A percentile compares a stretch with the other conserved stretches of the same genome.
Conservation (phyloP, 2,888 invertebrate genomes). For the Apamea crenata region DNA sequence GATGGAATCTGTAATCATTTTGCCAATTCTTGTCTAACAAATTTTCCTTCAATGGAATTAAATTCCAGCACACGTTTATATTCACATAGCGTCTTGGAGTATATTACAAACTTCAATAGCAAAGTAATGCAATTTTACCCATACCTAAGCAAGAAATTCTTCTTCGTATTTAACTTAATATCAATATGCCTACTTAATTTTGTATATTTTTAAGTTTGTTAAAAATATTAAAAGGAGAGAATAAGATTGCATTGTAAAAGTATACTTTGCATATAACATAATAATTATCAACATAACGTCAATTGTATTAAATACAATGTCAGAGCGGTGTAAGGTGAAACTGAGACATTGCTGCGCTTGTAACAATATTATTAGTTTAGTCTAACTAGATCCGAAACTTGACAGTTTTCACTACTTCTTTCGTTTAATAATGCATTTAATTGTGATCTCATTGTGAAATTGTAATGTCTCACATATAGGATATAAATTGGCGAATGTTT, state of each 20-base stretch:
- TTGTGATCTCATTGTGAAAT: slow-evolving; percentile 85
- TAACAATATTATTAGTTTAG: slow-evolving; percentile 59
- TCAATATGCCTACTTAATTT: slow-evolving; percentile 66
- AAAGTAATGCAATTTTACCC: slow-evolving; percentile 55
- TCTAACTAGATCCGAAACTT: slow-evolving; percentile 63
- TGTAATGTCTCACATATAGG: slow-evolving; percentile 67
- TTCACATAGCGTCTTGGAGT: slow-evolving; percentile 53
- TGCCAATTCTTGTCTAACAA: slow-evolving; percentile 68
- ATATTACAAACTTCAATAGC: slow-evolving; percentile 51
- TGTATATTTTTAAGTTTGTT: slow-evolving; percentile 85
- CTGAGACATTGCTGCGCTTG: slow-evolving; percentile 76
- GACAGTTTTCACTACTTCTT: slow-evolving; percentile 69
- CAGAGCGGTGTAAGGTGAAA: slow-evolving; percentile 76
- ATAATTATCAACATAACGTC: slow-evolving; percentile 78
- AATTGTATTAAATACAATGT: slow-evolving; percentile 89
- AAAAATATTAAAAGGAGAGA: slow-evolving; percentile 87
- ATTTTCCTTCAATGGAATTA: slow-evolving; percentile 77
- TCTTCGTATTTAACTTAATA: slow-evolving; percentile 61
- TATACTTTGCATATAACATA: slow-evolving; percentile 83
- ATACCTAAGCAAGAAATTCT: slow-evolving; percentile 43
- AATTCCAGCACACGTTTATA: slow-evolving; percentile 76
- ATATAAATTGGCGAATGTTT: slow-evolving; percentile 67
- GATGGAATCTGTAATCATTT: slow-evolving; percentile 67
- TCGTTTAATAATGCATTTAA: slow-evolving; percentile 85
- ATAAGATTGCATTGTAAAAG: slow-evolving; percentile 88